Conservation (phyloP, 2,797 vertebrate species). For the Typhlichthys subterraneus region DNA sequence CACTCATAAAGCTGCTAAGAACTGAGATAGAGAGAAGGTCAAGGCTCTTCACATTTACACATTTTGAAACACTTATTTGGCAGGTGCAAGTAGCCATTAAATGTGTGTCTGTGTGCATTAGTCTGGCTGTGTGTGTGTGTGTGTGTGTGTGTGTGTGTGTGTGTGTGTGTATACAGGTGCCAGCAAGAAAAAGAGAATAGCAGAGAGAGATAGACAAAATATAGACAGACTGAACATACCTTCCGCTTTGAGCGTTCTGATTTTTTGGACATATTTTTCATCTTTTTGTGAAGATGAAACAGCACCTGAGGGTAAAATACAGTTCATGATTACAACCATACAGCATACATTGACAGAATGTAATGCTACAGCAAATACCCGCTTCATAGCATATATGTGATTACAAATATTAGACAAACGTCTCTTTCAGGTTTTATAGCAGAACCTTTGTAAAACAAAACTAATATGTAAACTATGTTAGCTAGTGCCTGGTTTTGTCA, state of each 20-base stretch:
- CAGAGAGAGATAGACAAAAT: background rate
- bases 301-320: constrained; percentile 72
- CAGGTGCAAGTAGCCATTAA: too few relatives aligned
- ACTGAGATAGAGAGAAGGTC: too few relatives aligned
- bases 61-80: too few relatives aligned
- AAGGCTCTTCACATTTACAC: too few relatives aligned
- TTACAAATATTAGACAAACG: background rate
- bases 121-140: too few relatives aligned
- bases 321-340: background rate
- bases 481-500: too few relatives aligned
- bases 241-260: constrained; percentile 85
- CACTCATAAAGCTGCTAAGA: too few relatives aligned
- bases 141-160: too few relatives aligned
- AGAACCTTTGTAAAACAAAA: background rate
- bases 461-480: too few relatives aligned
- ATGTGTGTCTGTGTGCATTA: too few relatives aligned
- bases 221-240: constrained; percentile 61
- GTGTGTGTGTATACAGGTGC: too few relatives aligned
- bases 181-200: background rate
- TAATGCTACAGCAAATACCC: background rate
- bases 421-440: too few relatives aligned
- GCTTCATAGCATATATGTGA: background rate
- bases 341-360: background rate
- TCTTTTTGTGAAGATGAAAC: constrained; percentile 85
- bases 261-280: constrained; percentile 87